Base-by-base conservation (phyloP, 2,888 invertebrate species). In the Ctena decussata region DNA sequence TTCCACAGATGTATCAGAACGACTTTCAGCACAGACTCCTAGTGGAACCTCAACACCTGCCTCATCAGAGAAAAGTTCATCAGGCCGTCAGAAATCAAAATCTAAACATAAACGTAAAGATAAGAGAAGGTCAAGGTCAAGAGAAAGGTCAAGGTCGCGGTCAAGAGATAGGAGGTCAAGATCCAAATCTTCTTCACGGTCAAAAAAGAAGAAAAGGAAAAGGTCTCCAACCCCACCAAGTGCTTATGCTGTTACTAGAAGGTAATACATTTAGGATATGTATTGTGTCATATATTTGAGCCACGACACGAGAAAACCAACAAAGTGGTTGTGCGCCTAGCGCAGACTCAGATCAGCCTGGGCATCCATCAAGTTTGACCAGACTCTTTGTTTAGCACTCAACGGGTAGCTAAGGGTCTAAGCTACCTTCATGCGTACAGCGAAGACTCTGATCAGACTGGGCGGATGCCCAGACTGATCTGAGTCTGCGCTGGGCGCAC, bases 171-270 rank as follows among this genome's bases (percentile, higher is more conserved):
- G 27, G 49, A 78, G 85, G 78, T 84, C 84, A 60, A 79, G 82
- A 79, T 86, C 87, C 46, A 77, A 84, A 32, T 90, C 91, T 44
- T 81, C 77, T 53, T 90, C 90, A 85, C 87, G 80, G 80, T 87
- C 90, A 72, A 90, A 86, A 78, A 77, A 89, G 80, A 84, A 89
- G 86, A 85, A 88, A 80, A 72, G 81, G 70, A 84, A 85, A 39
- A 76, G 90, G 37, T 92, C 91, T 18, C 90, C 91, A 30, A 90
- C 92, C 15, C 92, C 93, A 77, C 93, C 92, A 30, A 93, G 91
- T 89, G 91, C 93, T 82, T 92, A 92, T 78, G 83, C 84, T 73
- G 85, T 87, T 79, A 77, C 82, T 27, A 89, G 90, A 84, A 92
- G 92, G 93, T 92, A 82, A 65, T 41, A 41, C 41, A n/a, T n/a